phyloP scores from a whole-genome alignment of 37 sponge, comb jelly and placozoan genomes.

The Oopsacas minuta region DNA sequence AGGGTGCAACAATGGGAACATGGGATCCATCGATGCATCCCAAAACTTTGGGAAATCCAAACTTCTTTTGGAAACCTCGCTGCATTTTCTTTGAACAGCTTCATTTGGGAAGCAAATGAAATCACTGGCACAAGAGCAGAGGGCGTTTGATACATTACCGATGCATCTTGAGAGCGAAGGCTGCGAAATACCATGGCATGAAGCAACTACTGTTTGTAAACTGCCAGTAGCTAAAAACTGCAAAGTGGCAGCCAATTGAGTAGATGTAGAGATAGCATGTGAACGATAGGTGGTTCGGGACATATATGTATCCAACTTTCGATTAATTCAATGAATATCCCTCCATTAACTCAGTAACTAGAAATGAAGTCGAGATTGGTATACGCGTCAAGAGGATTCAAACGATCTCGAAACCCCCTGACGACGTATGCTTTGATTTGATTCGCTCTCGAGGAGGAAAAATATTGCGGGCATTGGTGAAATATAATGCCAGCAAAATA shows the following conservation, averaged over 20 bases:
- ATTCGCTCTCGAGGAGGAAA: not conserved
- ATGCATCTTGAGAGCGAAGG: not conserved
- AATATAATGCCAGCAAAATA: too few relatives aligned
- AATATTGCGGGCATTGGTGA: not conserved
- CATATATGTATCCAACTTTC: not conserved
- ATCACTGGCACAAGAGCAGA: not conserved
- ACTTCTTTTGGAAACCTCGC: not conserved
- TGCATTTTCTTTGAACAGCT: not conserved
- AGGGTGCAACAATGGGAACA: not conserved
- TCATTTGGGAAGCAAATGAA: not conserved
- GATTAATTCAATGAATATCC: not conserved
- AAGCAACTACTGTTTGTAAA: constrained; percentile 6
- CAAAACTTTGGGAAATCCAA: not conserved
- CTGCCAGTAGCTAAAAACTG: constrained; percentile 13
- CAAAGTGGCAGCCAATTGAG: not conserved
- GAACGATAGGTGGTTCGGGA: not conserved
- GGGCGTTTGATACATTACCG: not conserved
- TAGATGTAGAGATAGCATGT: not conserved
- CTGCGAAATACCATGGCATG: not conserved
- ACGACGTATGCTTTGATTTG: not conserved
- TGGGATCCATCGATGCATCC: constrained; percentile 8
- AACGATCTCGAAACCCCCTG: not conserved
- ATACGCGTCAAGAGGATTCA: constrained; percentile 9
- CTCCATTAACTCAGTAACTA: not conserved
- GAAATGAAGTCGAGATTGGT: not conserved